Evolutionary conservation across 2,113 vertebrate genomes (phyloP).

Genomic region (Corapipo altera): DNA sequence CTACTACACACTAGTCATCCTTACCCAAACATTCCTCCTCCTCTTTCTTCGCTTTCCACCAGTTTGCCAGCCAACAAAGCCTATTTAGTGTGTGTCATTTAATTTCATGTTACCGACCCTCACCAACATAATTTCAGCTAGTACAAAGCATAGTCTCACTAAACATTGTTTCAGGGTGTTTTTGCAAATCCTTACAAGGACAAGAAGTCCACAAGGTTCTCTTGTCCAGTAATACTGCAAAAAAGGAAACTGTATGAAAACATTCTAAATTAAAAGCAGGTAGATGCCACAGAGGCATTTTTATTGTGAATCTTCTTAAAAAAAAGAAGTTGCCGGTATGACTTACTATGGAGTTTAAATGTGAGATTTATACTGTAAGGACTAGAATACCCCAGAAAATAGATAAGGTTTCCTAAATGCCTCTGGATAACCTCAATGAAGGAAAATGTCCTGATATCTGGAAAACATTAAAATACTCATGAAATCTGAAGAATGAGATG

Average conservation of each 20-base stretch:
- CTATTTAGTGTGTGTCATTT: not conserved
- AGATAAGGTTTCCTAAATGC: not conserved
- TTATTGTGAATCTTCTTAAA: not conserved
- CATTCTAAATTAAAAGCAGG: not conserved
- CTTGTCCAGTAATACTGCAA: not conserved
- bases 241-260: not conserved
- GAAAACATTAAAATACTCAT: not conserved
- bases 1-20: not conserved
- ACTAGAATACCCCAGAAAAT: not conserved
- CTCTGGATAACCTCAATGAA: not conserved
- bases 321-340: not conserved
- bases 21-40: not conserved
- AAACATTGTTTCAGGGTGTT: not conserved
- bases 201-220: not conserved
- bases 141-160: not conserved
- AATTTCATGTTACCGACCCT: not conserved
- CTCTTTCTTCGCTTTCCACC: not conserved
- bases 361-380: not conserved
- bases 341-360: not conserved
- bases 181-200: not conserved
- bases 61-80: not conserved
- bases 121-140: not conserved
- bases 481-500: not conserved
- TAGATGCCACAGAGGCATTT: not conserved
- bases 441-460: not conserved